Evolutionary conservation across 2,113 vertebrate genomes (phyloP).

Genomic region (Mus spicilegus): DNA sequence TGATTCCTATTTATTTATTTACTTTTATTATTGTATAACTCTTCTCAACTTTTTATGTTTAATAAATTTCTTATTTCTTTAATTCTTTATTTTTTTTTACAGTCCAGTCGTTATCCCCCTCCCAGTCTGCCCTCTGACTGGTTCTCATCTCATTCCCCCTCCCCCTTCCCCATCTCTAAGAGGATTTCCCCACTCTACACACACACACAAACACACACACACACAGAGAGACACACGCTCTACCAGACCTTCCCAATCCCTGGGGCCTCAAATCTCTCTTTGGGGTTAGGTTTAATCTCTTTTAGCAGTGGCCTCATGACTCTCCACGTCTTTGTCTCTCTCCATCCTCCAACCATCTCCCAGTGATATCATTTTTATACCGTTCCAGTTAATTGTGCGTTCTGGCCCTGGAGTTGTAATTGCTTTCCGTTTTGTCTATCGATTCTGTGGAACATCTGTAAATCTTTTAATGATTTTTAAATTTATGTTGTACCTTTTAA

Average conservation of each 20-base stretch:
- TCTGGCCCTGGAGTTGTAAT: constrained; percentile 32
- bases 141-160: no score
- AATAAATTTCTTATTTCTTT: no score
- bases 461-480: constrained; percentile 60
- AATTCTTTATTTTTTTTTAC: no score
- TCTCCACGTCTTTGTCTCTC: neutral
- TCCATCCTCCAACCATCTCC: neutral
- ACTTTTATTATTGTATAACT: neutral
- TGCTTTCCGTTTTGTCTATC: constrained; percentile 47
- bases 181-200: no score
- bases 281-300: neutral
- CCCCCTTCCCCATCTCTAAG: no score
- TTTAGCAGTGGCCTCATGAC: neutral
- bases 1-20: neutral
- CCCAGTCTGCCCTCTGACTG: no score
- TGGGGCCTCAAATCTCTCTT: no score
- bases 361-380: constrained; percentile 1
- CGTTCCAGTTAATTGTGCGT: neutral
- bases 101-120: no score
- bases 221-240: no score
- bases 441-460: constrained; percentile 49
- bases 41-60: no score
- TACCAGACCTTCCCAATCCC: no score
- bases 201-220: no score
- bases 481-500: constrained; percentile 37